A percentile compares a stretch with the other conserved stretches of the same genome.
phyloP scores from a whole-genome alignment of 64 coral and sea anemone genomes.

The Dendrophyllia cribrosa region DNA sequence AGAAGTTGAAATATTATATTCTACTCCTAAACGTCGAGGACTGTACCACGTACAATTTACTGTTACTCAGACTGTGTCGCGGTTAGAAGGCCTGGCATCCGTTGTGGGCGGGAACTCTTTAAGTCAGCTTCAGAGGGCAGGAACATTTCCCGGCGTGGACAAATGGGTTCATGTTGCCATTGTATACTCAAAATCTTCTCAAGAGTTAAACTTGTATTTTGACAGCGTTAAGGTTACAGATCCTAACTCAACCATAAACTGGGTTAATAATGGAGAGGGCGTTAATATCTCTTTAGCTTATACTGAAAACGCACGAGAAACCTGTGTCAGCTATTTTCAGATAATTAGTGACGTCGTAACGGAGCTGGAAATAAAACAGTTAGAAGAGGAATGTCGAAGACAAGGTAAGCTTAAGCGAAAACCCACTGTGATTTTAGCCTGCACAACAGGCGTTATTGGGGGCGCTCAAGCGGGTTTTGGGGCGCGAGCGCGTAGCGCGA shows the following conservation, averaged over 20 bases:
- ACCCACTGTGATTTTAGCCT: background rate
- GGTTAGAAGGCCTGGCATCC: background rate
- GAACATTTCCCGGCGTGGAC: background rate
- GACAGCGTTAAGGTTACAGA: background rate
- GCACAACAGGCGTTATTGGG: too few species aligned
- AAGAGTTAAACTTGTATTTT: background rate
- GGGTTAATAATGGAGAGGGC: background rate
- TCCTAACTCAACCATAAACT: background rate
- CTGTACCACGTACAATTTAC: background rate
- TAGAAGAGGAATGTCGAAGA: background rate
- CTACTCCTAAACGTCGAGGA: background rate
- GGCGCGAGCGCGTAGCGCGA: too few species aligned
- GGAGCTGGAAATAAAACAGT: background rate
- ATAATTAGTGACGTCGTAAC: background rate
- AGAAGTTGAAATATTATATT: background rate
- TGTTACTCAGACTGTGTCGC: background rate
- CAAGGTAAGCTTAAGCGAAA: background rate
- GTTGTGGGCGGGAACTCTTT: background rate
- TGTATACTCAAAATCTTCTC: background rate
- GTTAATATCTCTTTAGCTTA: background rate
- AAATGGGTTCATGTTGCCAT: conserved; percentile 5
- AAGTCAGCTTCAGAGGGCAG: background rate
- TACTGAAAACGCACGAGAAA: background rate
- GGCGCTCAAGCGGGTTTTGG: too few species aligned
- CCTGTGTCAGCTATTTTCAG: conserved; percentile 3